These are phyloP conservation scores for Hippocampus comes DNA, from an alignment of 2,113 vertebrate genomes.

Conservation along the genomic window DNA sequence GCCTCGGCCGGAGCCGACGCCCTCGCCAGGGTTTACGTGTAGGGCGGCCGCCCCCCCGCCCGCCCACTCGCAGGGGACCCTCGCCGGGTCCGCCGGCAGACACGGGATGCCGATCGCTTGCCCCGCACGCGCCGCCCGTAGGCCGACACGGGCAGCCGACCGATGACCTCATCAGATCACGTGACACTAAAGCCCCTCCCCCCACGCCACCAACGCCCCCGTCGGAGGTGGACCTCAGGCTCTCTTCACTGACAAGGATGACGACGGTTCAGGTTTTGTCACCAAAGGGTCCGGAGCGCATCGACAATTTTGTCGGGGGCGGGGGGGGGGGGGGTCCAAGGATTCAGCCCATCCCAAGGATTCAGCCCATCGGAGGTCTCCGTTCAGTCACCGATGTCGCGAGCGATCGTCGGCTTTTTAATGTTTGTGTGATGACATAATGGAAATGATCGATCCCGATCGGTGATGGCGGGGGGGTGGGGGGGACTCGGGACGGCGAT, in stretches of 20 bases:
- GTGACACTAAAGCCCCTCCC: constrained; percentile 3
- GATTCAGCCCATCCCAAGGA: no score
- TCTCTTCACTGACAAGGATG: not conserved
- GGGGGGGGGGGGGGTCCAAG: no score
- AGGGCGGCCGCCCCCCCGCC: constrained; percentile 31
- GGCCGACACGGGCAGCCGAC: not conserved
- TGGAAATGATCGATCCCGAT: not conserved
- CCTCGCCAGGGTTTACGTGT: constrained; percentile 97
- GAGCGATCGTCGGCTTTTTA: not conserved
- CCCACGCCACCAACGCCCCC: not conserved
- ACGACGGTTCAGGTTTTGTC: not conserved
- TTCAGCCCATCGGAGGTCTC: not conserved
- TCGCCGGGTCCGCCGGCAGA: not conserved
- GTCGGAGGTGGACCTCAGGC: not conserved
- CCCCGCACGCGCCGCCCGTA: not conserved
- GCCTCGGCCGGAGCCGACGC: constrained; percentile 97
- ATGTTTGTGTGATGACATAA: not conserved
- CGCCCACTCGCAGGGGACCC: no score
- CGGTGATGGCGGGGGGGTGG: not conserved
- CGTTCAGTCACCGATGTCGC: no score
- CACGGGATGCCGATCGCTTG: not conserved
- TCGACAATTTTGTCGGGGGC: not conserved
- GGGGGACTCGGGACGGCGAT: not conserved
- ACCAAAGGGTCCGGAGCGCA: not conserved
- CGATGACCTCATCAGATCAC: no score